A percentile compares a stretch with the other conserved stretches of the same genome.
These are phyloP conservation scores for Hemibagrus guttatus DNA, from an alignment of 2,797 vertebrate genomes.

Conservation along the genomic window DNA sequence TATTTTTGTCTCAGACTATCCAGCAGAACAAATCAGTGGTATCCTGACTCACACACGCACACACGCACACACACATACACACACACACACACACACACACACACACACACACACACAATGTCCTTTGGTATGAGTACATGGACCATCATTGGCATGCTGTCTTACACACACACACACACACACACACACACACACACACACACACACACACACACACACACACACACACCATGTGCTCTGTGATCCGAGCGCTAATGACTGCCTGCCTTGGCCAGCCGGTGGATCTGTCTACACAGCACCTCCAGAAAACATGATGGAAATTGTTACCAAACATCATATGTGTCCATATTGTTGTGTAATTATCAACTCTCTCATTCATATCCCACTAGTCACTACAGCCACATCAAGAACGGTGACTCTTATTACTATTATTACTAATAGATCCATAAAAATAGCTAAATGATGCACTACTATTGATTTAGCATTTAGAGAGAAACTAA, in stretches of 20 bases:
- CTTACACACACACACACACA: background rate
- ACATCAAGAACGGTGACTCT: background rate
- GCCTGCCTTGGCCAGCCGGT: slow-evolving; percentile 18
- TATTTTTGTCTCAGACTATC: slow-evolving; percentile 24
- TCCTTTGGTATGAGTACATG: slow-evolving; percentile 43
- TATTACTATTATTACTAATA: background rate
- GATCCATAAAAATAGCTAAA: background rate
- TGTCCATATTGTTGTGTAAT: slow-evolving; percentile 1
- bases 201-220: background rate
- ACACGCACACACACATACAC: slow-evolving; percentile 31
- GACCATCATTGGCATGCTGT: no score
- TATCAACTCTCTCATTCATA: slow-evolving; percentile 1
- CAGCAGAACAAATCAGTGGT: slow-evolving; percentile 2
- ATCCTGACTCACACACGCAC: slow-evolving; percentile 9
- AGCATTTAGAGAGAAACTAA: slow-evolving; percentile 1
- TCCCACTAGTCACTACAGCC: background rate
- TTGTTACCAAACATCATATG: slow-evolving; percentile 19
- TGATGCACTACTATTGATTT: background rate
- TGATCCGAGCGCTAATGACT: slow-evolving; percentile 47
- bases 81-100: slow-evolving; percentile 1
- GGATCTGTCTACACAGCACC: slow-evolving; percentile 28
- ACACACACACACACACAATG: slow-evolving; percentile 27
- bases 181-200: slow-evolving; percentile 28
- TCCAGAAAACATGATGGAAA: slow-evolving; percentile 24
- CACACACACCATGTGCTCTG: slow-evolving; percentile 43